phyloP scores from a whole-genome alignment of 2,797 vertebrate species.

The Thalassophryne amazonica region DNA sequence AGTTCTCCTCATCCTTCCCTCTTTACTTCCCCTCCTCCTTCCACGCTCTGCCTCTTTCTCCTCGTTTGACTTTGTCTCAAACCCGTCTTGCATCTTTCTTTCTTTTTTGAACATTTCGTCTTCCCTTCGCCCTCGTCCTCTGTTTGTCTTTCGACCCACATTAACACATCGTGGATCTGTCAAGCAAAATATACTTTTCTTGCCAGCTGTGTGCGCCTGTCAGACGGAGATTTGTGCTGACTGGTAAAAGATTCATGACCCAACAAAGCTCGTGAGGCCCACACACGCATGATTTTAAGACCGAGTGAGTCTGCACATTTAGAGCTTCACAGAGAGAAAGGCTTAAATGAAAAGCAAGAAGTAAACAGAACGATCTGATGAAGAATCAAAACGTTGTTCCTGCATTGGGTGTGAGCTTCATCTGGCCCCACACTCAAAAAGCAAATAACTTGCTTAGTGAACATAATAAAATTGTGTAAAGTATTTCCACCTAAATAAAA shows the following conservation, averaged over 20 bases:
- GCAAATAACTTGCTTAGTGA: too few species aligned
- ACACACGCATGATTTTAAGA: slow-evolving; percentile 37
- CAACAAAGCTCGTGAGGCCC: slow-evolving; percentile 66
- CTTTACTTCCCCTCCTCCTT: slow-evolving; percentile 8
- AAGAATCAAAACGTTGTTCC: too few species aligned
- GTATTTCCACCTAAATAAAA: too few species aligned
- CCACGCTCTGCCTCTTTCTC: slow-evolving; percentile 7
- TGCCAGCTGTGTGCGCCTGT: slow-evolving; percentile 20
- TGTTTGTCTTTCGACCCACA: slow-evolving; percentile 41
- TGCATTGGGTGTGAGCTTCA: too few species aligned
- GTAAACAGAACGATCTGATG: too few species aligned
- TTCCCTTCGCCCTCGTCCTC: slow-evolving; percentile 7
- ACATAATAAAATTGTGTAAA: too few species aligned
- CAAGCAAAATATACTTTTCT: slow-evolving; percentile 44
- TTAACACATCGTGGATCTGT: slow-evolving; percentile 48
- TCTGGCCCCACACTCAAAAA: too few species aligned
- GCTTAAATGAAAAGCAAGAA: slow-evolving; percentile 22
- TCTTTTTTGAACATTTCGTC: slow-evolving; percentile 13
- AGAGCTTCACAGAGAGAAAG: slow-evolving; percentile 41
- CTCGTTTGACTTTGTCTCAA: slow-evolving; percentile 13
- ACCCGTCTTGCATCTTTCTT: slow-evolving; percentile 3
- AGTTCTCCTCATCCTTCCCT: slow-evolving; percentile 16
- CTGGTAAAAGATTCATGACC: slow-evolving; percentile 72
- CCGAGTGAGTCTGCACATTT: slow-evolving; percentile 62
- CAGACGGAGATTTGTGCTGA: slow-evolving; percentile 63